phyloP scores from a whole-genome alignment of 1,140 invertebrate species.

The Bombus ignitus region DNA sequence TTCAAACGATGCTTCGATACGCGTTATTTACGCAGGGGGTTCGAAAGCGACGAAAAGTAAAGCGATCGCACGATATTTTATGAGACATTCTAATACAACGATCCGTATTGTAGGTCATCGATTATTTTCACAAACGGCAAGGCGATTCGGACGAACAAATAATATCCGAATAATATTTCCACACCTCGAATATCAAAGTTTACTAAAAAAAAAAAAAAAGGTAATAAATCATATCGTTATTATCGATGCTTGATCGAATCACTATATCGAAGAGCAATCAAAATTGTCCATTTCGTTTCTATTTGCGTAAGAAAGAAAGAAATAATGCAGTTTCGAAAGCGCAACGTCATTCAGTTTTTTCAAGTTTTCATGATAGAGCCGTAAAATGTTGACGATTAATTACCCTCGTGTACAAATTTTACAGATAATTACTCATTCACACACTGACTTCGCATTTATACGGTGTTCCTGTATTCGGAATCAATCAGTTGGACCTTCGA shows the following conservation, averaged over 20 bases:
- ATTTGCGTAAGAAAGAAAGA: background rate
- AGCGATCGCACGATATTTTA: background rate
- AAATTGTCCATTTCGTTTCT: background rate
- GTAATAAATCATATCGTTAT: background rate
- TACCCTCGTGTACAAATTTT: background rate
- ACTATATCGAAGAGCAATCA: background rate
- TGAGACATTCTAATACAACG: background rate
- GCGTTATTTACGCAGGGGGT: background rate
- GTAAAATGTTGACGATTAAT: background rate
- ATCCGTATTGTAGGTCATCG: background rate
- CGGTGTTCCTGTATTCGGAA: background rate
- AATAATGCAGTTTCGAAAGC: background rate
- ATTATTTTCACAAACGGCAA: background rate
- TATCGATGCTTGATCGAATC: background rate
- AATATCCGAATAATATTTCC: background rate
- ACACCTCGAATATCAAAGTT: background rate
- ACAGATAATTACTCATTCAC: background rate
- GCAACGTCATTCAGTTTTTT: background rate
- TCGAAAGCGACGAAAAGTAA: background rate
- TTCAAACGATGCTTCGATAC: too few relatives aligned
- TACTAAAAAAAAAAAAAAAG: too few relatives aligned
- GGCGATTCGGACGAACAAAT: background rate
- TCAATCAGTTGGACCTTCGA: slow-evolving; percentile 18
- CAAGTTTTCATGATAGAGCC: too few relatives aligned
- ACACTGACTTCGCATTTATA: background rate